Evolutionary conservation across 2,113 vertebrate species (phyloP).

Genomic region (Hippoglossus stenolepis): DNA sequence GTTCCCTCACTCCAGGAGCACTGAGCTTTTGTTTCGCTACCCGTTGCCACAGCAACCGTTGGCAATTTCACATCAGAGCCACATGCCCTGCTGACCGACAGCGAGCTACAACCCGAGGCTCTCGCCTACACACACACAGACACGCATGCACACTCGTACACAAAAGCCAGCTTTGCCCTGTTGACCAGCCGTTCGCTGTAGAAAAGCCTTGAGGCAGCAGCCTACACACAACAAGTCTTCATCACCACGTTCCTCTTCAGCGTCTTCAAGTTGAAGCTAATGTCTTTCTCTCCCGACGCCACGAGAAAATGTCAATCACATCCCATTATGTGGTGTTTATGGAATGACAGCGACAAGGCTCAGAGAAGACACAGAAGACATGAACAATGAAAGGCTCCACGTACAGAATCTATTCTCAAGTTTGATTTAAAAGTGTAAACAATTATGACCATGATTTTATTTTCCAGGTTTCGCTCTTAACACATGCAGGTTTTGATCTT

Average conservation of each 20-base stretch:
- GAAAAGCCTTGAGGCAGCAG: constrained; percentile 47
- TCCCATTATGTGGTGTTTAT: not conserved
- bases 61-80: constrained; percentile 69
- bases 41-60: constrained; percentile 48
- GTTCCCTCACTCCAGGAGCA: constrained; percentile 61
- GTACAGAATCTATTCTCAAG: too few species aligned
- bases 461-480: too few species aligned
- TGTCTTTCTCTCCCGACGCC: not conserved
- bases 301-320: not conserved
- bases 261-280: not conserved
- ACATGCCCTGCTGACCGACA: constrained; percentile 77
- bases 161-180: constrained; percentile 42
- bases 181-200: constrained; percentile 54
- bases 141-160: not conserved
- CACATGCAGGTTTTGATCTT: too few species aligned
- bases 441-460: too few species aligned
- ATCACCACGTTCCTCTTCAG: constrained; percentile 23
- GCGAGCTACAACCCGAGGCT: constrained; percentile 64
- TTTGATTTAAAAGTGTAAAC: too few species aligned
- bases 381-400: too few species aligned
- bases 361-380: too few species aligned
- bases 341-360: not conserved
- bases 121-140: constrained; percentile 66
- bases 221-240: constrained; percentile 51
- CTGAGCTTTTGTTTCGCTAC: constrained; percentile 73